These are phyloP conservation scores for Anguilla rostrata DNA, from an alignment of 2,113 vertebrate genomes.

Conservation along the genomic window DNA sequence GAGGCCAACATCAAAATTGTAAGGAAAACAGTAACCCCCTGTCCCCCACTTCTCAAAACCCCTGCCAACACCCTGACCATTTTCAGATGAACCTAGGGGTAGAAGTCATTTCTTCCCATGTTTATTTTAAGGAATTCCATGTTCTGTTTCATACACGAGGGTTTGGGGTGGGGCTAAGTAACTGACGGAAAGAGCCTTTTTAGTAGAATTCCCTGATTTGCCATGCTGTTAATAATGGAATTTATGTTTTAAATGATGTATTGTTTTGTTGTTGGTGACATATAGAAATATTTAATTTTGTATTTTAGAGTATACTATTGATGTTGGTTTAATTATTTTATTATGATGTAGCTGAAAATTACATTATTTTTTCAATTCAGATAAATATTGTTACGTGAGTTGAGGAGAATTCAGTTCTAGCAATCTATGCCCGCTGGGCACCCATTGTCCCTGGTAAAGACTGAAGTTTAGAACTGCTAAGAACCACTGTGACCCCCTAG, in stretches of 20 bases:
- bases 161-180: not conserved
- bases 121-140: constrained; percentile 5
- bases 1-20: not conserved
- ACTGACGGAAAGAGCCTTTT: not conserved
- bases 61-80: not conserved
- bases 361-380: not conserved
- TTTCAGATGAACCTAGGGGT: not conserved
- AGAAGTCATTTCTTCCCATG: not conserved
- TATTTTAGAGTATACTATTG: constrained; percentile 14
- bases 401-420: not conserved
- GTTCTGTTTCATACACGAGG: constrained; percentile 19
- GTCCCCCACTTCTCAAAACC: not conserved
- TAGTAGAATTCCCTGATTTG: constrained; percentile 41
- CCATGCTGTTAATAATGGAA: constrained; percentile 51
- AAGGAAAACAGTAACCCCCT: not conserved
- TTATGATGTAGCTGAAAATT: not conserved
- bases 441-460: constrained; percentile 1
- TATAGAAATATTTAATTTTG: constrained; percentile 25
- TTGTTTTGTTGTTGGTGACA: constrained; percentile 60
- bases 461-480: not conserved
- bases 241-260: constrained; percentile 53
- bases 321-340: constrained; percentile 8
- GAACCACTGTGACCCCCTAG: constrained; percentile 6
- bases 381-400: constrained; percentile 1
- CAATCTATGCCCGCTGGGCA: not conserved